Evolutionary conservation across 2,888 invertebrate genomes (phyloP).

Genomic region (Lingula anatina): DNA sequence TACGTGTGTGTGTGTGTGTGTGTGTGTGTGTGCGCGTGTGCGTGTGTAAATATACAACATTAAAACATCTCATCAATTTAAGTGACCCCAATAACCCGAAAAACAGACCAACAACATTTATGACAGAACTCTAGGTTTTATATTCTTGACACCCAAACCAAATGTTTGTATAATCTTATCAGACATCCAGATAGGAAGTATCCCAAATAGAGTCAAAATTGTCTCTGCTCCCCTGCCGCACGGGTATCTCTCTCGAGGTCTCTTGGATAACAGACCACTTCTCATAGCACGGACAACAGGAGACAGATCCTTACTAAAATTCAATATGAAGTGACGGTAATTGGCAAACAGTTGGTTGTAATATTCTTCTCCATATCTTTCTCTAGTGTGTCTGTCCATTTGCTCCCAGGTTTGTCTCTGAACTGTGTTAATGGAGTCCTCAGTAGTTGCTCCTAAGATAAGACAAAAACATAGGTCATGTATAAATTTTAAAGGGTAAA

Average conservation of each 20-base stretch:
- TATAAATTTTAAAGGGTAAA: no score
- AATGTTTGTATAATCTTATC: conserved; percentile 29
- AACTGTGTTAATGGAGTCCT: conserved; percentile 20
- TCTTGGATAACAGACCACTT: conserved; percentile 38
- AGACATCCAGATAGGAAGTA: conserved; percentile 40
- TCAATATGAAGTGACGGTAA: conserved; percentile 17
- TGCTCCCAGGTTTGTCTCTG: conserved; percentile 33
- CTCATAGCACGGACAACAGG: conserved; percentile 41
- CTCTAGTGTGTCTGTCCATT: conserved; percentile 26
- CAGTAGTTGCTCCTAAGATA: conserved; percentile 27
- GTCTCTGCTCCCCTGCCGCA: conserved; percentile 40
- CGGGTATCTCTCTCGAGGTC: conserved; percentile 35
- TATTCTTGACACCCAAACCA: no score
- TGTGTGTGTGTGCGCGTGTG: no score
- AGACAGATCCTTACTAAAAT: conserved; percentile 35
- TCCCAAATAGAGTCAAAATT: conserved; percentile 27
- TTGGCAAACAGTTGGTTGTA: conserved; percentile 30
- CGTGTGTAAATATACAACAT: no score
- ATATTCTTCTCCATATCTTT: conserved; percentile 36
- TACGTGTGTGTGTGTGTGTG: no score
- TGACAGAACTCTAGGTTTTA: no score
- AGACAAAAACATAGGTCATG: no score
- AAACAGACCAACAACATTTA: no score
- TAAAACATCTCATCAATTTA: no score
- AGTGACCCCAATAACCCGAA: no score